Base-by-base conservation (phyloP, 2,113 vertebrate genomes). In the Leptodactylus fuscus region DNA sequence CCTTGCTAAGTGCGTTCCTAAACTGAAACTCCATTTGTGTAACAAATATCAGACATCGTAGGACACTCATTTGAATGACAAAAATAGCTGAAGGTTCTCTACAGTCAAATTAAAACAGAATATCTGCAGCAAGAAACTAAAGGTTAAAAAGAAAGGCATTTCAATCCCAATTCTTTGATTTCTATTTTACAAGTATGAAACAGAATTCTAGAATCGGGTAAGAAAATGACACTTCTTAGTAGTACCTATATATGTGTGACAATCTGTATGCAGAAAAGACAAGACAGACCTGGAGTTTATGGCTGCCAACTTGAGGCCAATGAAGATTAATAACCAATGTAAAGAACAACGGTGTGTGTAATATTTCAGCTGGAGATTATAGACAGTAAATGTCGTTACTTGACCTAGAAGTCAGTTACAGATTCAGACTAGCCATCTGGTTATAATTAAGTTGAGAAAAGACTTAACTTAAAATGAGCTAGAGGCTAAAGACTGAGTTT, bases 311-410 rank as follows among this genome's bases (percentile, higher is more conserved):
- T 67, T 49, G 55, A 76, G 71, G 82, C 82, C 82, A 84, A 84
- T 77, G 82, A 84, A 84, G 82, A 84, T 84, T 62, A 84, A 76
- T 84, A 84, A 84, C 41, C 55, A 84, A 84, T 34, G 82, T 55
- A 84, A 65, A 44, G 27, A 76, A 75, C 36, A 24, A 48, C 41
- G 36, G 44, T 84, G 73, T 76, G 55, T 46, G 41, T 76, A 84
- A 76, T 84, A 84, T 84, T 76, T 84, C 41, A 76, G 36, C 69
- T 74, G 81, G 38, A 48, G 82, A 76, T 84, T 84, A 84, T 77
- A 84, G 55, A 84, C 73, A 84, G 82, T 76, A 77, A 84, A 84
- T 77, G 71, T 83, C 69, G 51, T 84, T 84, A 53, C 5, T 84
- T 84, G 82, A 84, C 71, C 82, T 76, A 84, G 71, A 84, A 84